Base-by-base conservation (phyloP, 2,113 vertebrate genomes). In the Marmota flaviventris region DNA sequence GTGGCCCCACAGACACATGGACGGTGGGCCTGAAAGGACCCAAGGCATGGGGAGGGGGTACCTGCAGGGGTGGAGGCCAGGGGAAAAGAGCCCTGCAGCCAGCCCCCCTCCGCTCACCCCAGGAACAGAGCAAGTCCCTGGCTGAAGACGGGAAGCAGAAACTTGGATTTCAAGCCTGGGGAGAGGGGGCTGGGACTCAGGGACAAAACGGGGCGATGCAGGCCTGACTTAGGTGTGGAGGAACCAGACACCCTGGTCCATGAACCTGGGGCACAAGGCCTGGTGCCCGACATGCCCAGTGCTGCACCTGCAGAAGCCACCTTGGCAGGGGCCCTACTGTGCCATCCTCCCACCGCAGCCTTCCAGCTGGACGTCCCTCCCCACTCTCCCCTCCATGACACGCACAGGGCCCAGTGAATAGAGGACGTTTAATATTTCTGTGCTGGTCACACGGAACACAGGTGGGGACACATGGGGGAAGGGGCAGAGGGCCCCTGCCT, bases 371-470 rank as follows among this genome's bases (percentile, higher is more conserved):
- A 3, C 4, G 5, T 20, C 48, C 73, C 39, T 20, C 48, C 42
- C 77, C 78, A 8, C 48, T 72, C 67, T 17, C 8, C 22, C 91
- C 92, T 70, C 18, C 82, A 89, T 72, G 91, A 98, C 86, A 96
- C 93, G 98, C 97, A 4, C 95, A 73, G 95, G 98, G 96, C 97
- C 97, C 81, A 6, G 97, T 97, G 97, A 97, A 89, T 94, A 97
- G 98, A 98, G 98, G 97, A 97, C 48, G 61, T 98, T 98, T 98
- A 98, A 98, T 98, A 97, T 96, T 98, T 98, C 97, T 98, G 98
- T 97, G 97, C 98, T 97, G 97, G 97, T 98, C 97, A 94, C 93
- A 97, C 20, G 90, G 92, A 97, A 97, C 97, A 98, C 97, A 95
- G 96, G 98, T 97, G 92, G 96, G 97, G 92, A 27, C 89, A 98